These are phyloP conservation scores for Lordiphosa fenestrarum DNA, from an alignment of 2,888 invertebrate genomes.

Conservation along the genomic window DNA sequence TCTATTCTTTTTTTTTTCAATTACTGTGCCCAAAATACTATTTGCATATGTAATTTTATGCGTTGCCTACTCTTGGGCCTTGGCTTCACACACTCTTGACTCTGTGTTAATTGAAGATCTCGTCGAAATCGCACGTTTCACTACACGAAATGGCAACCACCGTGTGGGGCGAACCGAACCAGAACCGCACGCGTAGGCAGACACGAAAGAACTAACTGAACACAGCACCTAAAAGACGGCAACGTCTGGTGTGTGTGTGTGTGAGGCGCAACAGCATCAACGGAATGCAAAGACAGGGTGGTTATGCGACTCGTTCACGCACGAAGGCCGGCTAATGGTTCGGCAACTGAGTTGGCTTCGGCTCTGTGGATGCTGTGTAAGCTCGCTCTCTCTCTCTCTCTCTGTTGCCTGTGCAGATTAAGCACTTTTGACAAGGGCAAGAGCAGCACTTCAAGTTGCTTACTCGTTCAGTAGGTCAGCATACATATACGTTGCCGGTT, in stretches of 20 bases:
- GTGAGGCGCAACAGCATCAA: conserved; percentile 53
- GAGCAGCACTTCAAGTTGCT: conserved; percentile 23
- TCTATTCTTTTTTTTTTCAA: conserved; percentile 26
- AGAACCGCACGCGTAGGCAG: conserved; percentile 72
- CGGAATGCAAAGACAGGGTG: conserved; percentile 32
- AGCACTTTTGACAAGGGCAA: conserved; percentile 31
- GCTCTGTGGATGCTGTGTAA: conserved; percentile 52
- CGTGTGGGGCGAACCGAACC: conserved; percentile 18
- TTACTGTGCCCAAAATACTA: conserved; percentile 27
- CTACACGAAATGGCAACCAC: conserved; percentile 4
- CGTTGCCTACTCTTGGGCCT: conserved; percentile 1
- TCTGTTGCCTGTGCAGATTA: conserved; percentile 48
- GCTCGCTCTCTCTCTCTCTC: conserved; percentile 7
- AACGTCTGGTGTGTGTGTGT: conserved; percentile 22
- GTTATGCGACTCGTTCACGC: conserved; percentile 23
- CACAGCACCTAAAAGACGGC: conserved; percentile 48
- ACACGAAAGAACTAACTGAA: conserved; percentile 72
- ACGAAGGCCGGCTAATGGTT: conserved; percentile 20
- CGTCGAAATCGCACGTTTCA: conserved; percentile 34
- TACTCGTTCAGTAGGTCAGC: conserved; percentile 77
- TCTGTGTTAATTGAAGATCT: conserved; percentile 42
- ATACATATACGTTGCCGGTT: conserved; percentile 23
- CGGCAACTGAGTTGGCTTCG: conserved; percentile 32
- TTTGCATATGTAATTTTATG: conserved; percentile 52
- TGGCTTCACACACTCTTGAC: conserved; percentile 6